These are phyloP conservation scores for Eriosoma lanigerum DNA, from an alignment of 1,140 invertebrate genomes.

Conservation along the genomic window DNA sequence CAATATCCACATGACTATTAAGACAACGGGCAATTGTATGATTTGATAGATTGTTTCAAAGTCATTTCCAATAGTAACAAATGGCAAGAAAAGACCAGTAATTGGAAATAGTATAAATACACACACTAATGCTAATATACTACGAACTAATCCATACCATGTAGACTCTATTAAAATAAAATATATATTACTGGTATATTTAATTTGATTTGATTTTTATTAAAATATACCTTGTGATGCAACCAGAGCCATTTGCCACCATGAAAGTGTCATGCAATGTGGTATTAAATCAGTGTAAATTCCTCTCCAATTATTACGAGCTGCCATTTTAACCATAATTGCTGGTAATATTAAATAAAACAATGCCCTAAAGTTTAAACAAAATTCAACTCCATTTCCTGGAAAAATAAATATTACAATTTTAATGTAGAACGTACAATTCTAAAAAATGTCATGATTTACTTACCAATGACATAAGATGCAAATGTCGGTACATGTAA, in stretches of 20 bases:
- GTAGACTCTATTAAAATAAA: constrained; percentile 54
- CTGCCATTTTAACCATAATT: constrained; percentile 72
- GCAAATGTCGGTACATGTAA: constrained; percentile 75
- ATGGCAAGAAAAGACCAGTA: constrained; percentile 74
- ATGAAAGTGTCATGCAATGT: constrained; percentile 81
- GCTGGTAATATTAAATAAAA: constrained; percentile 76
- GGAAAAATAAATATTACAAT: neutral
- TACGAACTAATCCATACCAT: constrained; percentile 73
- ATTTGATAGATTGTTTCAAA: constrained; percentile 43
- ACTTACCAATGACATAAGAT: constrained; percentile 64
- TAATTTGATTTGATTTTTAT: neutral
- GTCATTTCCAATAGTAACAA: constrained; percentile 69
- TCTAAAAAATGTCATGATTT: neutral
- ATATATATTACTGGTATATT: neutral
- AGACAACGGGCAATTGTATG: constrained; percentile 6
- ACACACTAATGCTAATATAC: constrained; percentile 74
- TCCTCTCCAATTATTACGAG: constrained; percentile 73
- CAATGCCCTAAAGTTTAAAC: constrained; percentile 75
- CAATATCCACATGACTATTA: constrained; percentile 39
- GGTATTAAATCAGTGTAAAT: constrained; percentile 76
- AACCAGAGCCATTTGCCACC: constrained; percentile 80
- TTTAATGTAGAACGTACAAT: neutral
- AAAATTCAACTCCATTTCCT: constrained; percentile 78
- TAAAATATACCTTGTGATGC: constrained; percentile 67
- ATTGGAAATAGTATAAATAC: constrained; percentile 75